Conservation (phyloP, 2,113 vertebrate genomes). For the Oenanthe melanoleuca region DNA sequence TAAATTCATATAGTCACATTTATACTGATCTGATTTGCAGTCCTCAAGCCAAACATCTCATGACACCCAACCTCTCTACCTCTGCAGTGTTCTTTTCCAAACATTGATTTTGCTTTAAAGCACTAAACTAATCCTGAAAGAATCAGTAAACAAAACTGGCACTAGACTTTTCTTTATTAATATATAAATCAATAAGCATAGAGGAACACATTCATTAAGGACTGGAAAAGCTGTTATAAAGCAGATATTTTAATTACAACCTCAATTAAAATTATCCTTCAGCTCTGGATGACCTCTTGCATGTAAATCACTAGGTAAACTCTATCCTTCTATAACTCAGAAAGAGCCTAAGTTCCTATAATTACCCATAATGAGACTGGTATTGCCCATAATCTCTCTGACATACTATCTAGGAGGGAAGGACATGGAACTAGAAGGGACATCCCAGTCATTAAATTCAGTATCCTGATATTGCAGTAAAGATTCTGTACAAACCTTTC, state of each 20-base stretch:
- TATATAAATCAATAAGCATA: constrained; percentile 41
- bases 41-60: background rate
- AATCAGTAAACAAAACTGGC: constrained; percentile 29
- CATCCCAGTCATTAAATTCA: background rate
- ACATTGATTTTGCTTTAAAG: constrained; percentile 31
- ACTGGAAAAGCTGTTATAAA: background rate
- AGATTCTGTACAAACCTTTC: background rate
- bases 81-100: background rate
- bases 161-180: constrained; percentile 14
- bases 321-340: background rate
- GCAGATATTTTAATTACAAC: constrained; percentile 34
- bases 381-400: background rate
- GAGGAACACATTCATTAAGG: constrained; percentile 26
- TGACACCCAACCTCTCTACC: background rate
- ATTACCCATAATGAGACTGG: background rate
- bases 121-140: constrained; percentile 21
- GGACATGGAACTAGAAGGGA: background rate
- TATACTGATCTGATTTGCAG: background rate
- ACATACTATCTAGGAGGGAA: background rate
- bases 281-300: background rate
- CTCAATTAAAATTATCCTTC: constrained; percentile 56
- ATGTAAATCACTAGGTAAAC: constrained; percentile 7
- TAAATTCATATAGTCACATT: background rate
- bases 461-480: background rate
- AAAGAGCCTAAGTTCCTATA: background rate